Evolutionary conservation across 64 coral and sea anemone genomes (phyloP), one percentile per base, ranked within the genome.

Genomic region (Porites australiensis): DNA sequence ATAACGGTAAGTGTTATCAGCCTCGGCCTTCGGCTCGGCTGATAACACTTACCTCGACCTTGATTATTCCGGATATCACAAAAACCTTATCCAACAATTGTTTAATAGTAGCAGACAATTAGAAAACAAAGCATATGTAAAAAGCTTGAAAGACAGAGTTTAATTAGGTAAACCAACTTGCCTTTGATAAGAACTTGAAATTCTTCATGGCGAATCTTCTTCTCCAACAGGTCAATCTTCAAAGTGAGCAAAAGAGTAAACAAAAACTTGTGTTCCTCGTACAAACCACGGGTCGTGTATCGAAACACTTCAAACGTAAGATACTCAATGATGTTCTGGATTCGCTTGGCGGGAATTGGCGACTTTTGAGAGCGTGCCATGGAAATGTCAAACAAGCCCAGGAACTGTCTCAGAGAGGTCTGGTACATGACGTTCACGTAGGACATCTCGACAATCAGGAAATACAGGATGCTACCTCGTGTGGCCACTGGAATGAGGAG

Each of bases 131-230:
- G 27, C 27, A 37, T 1, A 37, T 37, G 27, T 37, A 37, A 37
- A 37, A 37, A 37, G 27, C 27, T 37, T 37, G 27, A 37, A 37
- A 37, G 27, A 37, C 27, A 37, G 27, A 37, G 27, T 37, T 37
- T 37, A 37, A 0, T 37, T 37, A 48, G 74, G 6, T 22, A 19
- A 50, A 77, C 12, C 18, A 52, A 55, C 16, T 27, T 10, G 96
- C 98, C 98, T 99, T 99, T 99, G 68, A 99, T 99, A 21, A 99
- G 86, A 80, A 93, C 92, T 49, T 99, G 91, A 45, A 99, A 99
- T 27, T 99, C 98, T 44, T 95, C 92, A 50, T 92, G 98, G 47
- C 91, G 95, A 46, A 99, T 91, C 54, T 95, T 95, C 44, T 87
- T 93, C 61, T 99, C 98, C 68, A 88, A 91, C 8, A 99, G 55